These are phyloP conservation scores for Chelidonichthys spinosus DNA, from an alignment of 2,797 vertebrate species.

Conservation along the genomic window DNA sequence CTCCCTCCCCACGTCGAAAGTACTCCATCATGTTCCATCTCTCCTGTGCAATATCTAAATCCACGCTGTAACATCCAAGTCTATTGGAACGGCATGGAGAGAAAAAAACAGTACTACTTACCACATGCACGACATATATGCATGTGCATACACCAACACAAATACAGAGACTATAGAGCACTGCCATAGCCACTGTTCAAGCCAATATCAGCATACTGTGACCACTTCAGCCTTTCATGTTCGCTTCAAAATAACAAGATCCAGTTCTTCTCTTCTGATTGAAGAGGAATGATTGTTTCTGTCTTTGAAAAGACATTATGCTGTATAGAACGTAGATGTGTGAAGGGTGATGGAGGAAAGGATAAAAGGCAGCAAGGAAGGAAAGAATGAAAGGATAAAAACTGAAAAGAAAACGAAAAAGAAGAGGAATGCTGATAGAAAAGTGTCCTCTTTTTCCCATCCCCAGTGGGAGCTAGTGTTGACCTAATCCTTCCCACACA, in stretches of 20 bases:
- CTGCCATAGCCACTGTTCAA: conserved; percentile 63
- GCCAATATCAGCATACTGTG: conserved; percentile 76
- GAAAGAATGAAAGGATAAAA: conserved; percentile 25
- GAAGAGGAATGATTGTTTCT: conserved; percentile 79
- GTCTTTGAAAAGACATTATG: conserved; percentile 74
- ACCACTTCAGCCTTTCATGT: conserved; percentile 82
- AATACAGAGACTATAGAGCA: conserved; percentile 60
- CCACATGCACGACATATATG: conserved; percentile 28
- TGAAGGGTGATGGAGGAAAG: conserved; percentile 24
- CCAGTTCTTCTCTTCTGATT: conserved; percentile 71
- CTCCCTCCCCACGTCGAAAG: conserved; percentile 28
- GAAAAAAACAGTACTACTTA: conserved; percentile 33
- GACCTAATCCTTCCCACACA: conserved; percentile 65
- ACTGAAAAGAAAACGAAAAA: conserved; percentile 23
- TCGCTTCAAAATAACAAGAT: conserved; percentile 79
- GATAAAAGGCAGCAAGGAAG: conserved; percentile 12
- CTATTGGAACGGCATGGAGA: conserved; percentile 40
- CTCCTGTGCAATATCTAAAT: conserved; percentile 56
- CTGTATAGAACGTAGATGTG: conserved; percentile 36
- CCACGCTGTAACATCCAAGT: conserved; percentile 38
- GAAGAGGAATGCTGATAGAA: conserved; percentile 48
- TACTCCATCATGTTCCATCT: conserved; percentile 34
- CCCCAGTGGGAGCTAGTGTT: conserved; percentile 62
- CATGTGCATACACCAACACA: conserved; percentile 47
- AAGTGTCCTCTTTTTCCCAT: conserved; percentile 57